Conservation (phyloP, 2,797 vertebrate species). For the Salarias fasciatus region DNA sequence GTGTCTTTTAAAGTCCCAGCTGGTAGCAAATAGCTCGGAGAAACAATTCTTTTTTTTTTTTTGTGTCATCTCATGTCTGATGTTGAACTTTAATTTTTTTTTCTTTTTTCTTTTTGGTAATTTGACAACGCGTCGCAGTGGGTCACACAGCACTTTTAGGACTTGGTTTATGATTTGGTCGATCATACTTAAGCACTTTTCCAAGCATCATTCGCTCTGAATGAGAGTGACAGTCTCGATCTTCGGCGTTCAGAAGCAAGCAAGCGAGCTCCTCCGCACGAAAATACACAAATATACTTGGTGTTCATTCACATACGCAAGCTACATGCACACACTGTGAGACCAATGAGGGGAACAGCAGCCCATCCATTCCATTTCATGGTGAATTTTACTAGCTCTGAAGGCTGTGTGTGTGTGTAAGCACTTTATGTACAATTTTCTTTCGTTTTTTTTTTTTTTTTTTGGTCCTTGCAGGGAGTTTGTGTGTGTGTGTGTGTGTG, state of each 20-base stretch:
- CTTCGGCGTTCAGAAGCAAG: conserved; percentile 7
- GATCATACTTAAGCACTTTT: conserved; percentile 6
- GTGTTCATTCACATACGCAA: conserved; percentile 22
- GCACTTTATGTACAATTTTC: conserved; percentile 43
- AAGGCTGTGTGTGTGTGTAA: conserved; percentile 34
- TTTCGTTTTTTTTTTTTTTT: too few relatives aligned
- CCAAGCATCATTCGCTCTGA: conserved; percentile 4
- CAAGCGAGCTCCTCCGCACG: not conserved
- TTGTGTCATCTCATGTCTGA: conserved; percentile 1
- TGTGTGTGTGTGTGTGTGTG: too few relatives aligned
- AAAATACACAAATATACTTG: conserved; percentile 5
- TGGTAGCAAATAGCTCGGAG: conserved; percentile 13
- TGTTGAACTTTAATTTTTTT: conserved; percentile 6
- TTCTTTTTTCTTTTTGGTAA: not conserved
- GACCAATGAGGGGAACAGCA: conserved; percentile 58
- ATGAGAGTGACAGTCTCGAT: not conserved
- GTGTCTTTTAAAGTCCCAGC: conserved; percentile 41
- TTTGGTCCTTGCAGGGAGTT: conserved; percentile 31
- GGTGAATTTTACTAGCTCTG: conserved; percentile 48
- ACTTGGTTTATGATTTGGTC: conserved; percentile 10
- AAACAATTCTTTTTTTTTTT: not conserved
- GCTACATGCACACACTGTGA: conserved; percentile 31
- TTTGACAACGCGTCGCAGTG: not conserved
- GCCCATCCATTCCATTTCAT: conserved; percentile 66
- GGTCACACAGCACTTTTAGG: conserved; percentile 13